Evolutionary conservation across 2,113 vertebrate genomes (phyloP).

Genomic region (Pandion haliaetus): DNA sequence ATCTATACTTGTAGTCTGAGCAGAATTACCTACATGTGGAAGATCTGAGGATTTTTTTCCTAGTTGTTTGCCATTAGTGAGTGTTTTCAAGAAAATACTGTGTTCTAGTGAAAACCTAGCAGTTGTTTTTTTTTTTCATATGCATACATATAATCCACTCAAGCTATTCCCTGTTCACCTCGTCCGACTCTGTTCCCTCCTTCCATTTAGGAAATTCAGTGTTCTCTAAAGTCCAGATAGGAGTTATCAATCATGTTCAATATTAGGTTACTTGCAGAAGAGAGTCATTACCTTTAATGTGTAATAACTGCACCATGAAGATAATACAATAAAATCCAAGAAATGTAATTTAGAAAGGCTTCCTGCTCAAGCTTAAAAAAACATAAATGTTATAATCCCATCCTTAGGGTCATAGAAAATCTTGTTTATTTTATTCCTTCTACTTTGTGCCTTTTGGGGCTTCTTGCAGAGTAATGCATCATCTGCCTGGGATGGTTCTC

Average conservation of each 20-base stretch:
- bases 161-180: not conserved
- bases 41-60: not conserved
- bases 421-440: conserved; percentile 44
- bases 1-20: not conserved
- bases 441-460: conserved; percentile 47
- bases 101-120: not conserved
- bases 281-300: conserved; percentile 77
- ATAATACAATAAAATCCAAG: conserved; percentile 75
- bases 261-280: conserved; percentile 74
- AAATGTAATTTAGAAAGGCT: conserved; percentile 75
- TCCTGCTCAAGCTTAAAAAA: conserved; percentile 48
- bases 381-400: conserved; percentile 61
- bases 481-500: not conserved
- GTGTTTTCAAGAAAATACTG: not conserved
- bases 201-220: conserved; percentile 45
- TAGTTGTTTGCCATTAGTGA: not conserved
- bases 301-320: conserved; percentile 75
- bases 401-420: conserved; percentile 60
- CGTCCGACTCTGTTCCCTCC: not conserved
- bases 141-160: not conserved
- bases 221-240: conserved; percentile 46
- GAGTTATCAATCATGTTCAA: conserved; percentile 66
- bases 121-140: not conserved
- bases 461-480: not conserved
- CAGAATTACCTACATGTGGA: not conserved